These are phyloP conservation scores for Dryobotodes eremita DNA, from an alignment of 2,888 invertebrate genomes.

Conservation along the genomic window DNA sequence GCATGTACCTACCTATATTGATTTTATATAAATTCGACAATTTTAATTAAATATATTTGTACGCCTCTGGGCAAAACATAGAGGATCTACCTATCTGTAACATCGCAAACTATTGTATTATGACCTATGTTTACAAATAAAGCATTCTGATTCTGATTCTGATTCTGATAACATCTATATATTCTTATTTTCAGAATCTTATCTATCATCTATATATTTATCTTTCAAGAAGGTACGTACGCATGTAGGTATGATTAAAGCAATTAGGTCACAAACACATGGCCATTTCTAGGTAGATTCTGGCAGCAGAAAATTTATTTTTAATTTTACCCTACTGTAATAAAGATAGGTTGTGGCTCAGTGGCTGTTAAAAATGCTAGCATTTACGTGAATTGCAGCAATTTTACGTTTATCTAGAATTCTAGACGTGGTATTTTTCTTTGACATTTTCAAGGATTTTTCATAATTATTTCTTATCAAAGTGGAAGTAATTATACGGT, in stretches of 20 bases:
- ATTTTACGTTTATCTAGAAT: conserved; percentile 39
- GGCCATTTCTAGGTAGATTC: too few species aligned
- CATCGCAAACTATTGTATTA: too few species aligned
- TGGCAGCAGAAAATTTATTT: neutral
- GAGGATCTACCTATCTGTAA: too few species aligned
- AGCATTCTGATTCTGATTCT: too few species aligned
- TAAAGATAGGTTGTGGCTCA: neutral
- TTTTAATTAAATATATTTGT: too few species aligned
- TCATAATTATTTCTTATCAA: conserved; percentile 12
- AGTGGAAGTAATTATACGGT: conserved; percentile 1
- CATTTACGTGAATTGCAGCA: conserved; percentile 47
- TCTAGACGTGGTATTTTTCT: conserved; percentile 12
- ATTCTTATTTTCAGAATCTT: too few species aligned
- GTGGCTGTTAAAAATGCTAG: conserved; percentile 18
- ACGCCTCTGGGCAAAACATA: too few species aligned
- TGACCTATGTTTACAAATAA: too few species aligned
- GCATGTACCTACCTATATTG: too few species aligned
- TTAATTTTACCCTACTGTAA: neutral
- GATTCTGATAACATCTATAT: too few species aligned
- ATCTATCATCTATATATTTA: too few species aligned
- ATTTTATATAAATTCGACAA: too few species aligned
- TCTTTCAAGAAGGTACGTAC: conserved; percentile 1
- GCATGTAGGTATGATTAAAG: neutral
- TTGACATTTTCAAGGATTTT: conserved; percentile 18
- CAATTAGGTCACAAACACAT: conserved; percentile 13